Evolutionary conservation across 2,888 invertebrate species (phyloP).

Genomic region (Cheilosia impressa): DNA sequence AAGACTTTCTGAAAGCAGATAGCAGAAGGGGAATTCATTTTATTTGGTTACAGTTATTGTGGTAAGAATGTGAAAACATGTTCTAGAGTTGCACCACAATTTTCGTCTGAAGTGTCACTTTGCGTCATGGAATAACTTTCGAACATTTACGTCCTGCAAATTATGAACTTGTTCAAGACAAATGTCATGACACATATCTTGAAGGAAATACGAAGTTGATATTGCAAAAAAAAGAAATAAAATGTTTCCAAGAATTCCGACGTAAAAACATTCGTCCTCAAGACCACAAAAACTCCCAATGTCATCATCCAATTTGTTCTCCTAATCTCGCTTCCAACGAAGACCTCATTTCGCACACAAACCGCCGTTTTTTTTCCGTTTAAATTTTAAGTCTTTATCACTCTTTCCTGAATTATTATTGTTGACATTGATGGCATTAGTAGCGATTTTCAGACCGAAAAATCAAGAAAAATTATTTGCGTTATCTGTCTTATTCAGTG

Average conservation of each 20-base stretch:
- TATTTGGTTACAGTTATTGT: no score
- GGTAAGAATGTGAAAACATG: no score
- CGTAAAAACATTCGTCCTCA: neutral
- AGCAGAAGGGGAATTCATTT: no score
- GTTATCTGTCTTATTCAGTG: constrained; percentile 40
- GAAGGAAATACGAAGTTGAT: no score
- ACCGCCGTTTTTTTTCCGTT: neutral
- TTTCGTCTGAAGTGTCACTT: no score
- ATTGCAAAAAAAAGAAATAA: neutral
- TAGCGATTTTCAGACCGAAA: constrained; percentile 1
- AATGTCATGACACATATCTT: no score
- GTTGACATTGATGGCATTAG: constrained; percentile 38
- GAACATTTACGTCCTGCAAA: no score
- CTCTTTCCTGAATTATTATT: neutral
- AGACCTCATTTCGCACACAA: neutral
- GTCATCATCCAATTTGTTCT: neutral
- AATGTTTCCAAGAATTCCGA: neutral
- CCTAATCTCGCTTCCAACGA: neutral
- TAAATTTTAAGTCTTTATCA: constrained; percentile 6
- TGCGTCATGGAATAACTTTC: no score
- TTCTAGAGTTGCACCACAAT: no score
- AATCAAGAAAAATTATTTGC: constrained; percentile 2
- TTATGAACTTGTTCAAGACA: no score
- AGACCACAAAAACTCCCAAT: neutral
- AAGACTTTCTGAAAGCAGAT: no score